Evolutionary conservation across 1,140 invertebrate species (phyloP).

Genomic region (Sinella curviseta): DNA sequence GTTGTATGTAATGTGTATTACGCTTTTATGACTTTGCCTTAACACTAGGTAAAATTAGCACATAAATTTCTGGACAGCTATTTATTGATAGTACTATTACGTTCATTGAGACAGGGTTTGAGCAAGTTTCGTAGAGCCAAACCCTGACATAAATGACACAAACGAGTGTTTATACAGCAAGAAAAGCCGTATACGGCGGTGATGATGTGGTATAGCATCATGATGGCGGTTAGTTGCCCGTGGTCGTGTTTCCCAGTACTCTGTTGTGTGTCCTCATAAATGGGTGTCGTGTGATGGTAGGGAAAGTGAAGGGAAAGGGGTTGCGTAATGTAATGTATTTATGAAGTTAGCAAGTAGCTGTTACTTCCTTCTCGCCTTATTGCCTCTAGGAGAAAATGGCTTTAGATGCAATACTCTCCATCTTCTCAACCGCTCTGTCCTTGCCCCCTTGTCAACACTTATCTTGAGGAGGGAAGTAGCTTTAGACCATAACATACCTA

Average conservation of each 20-base stretch:
- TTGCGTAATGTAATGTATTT: neutral
- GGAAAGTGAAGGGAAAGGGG: neutral
- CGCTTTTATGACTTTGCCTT: neutral
- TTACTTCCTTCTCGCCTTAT: neutral
- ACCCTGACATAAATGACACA: neutral
- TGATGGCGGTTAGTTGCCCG: neutral
- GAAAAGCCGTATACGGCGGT: neutral
- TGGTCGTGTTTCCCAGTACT: neutral
- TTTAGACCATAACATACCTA: neutral
- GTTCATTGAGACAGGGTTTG: neutral
- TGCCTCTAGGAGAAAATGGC: neutral
- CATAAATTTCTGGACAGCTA: slow-evolving; percentile 7
- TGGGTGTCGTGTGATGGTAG: neutral
- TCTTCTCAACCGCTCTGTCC: neutral
- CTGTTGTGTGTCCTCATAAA: too few species aligned
- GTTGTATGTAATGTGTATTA: neutral
- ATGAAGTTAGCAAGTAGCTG: slow-evolving; percentile 3
- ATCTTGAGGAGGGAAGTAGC: neutral
- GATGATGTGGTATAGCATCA: neutral
- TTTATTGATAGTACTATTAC: slow-evolving; percentile 5
- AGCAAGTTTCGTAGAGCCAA: neutral
- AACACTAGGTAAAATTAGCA: neutral
- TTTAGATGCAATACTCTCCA: neutral
- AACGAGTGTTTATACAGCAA: neutral
- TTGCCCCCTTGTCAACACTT: neutral